A percentile compares a stretch with the other conserved stretches of the same genome.
These are phyloP conservation scores for Myotis daubentonii DNA, from an alignment of 2,797 vertebrate species.

Conservation along the genomic window DNA sequence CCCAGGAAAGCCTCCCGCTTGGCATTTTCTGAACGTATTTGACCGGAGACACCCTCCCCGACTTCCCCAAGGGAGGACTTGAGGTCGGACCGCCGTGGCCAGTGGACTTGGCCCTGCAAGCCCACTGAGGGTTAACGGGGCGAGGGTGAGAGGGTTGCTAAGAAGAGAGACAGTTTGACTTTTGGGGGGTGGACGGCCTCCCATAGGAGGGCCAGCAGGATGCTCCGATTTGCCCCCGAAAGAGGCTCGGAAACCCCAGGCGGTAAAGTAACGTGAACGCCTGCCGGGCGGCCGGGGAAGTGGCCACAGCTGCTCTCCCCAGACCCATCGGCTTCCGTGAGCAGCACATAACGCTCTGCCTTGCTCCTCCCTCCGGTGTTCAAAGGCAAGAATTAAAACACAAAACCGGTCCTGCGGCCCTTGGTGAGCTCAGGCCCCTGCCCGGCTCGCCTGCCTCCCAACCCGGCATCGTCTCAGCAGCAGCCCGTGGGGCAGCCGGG, in stretches of 20 bases:
- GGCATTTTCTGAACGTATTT: neutral
- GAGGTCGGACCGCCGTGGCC: neutral
- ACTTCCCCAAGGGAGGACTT: neutral
- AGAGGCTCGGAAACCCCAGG: too few relatives aligned
- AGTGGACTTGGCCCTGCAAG: neutral
- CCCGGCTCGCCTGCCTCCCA: too few relatives aligned
- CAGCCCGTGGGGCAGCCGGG: slow-evolving; percentile 25
- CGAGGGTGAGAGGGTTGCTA: neutral
- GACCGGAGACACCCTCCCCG: neutral
- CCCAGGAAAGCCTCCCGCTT: neutral
- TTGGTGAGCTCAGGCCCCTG: too few relatives aligned
- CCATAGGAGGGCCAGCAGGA: neutral
- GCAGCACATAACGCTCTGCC: neutral
- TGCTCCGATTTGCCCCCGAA: neutral
- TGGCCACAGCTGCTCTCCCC: rapidly evolving
- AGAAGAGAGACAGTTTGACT: neutral
- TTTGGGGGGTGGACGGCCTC: neutral
- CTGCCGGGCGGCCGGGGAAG: neutral
- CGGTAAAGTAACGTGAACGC: neutral
- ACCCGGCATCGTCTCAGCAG: slow-evolving; percentile 36
- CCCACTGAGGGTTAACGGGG: neutral
- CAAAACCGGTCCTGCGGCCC: too few relatives aligned
- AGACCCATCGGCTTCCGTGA: slow-evolving; percentile 19
- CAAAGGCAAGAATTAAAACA: too few relatives aligned
- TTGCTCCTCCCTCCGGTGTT: slow-evolving; percentile 6